These are phyloP conservation scores for Nerophis lumbriciformis DNA, from an alignment of 2,113 vertebrate species.

Conservation along the genomic window DNA sequence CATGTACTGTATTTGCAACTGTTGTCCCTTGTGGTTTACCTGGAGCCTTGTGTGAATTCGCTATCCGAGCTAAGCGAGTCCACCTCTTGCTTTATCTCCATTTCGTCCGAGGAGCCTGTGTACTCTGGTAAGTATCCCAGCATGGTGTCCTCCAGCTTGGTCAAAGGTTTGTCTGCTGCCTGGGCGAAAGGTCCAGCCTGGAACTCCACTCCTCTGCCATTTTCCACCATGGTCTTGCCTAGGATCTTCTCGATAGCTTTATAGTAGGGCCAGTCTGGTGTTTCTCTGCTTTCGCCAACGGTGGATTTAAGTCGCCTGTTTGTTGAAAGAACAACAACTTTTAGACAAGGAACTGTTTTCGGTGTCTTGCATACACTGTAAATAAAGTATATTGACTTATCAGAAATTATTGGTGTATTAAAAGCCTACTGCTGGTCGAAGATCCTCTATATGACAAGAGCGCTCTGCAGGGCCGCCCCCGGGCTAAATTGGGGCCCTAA, in stretches of 20 bases:
- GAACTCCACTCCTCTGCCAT: slow-evolving; percentile 76
- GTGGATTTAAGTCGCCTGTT: slow-evolving; percentile 89
- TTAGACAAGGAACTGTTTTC: too few species aligned
- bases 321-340: slow-evolving; percentile 19
- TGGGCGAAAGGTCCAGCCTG: slow-evolving; percentile 81
- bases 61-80: slow-evolving; percentile 70
- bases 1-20: background rate
- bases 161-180: slow-evolving; percentile 75
- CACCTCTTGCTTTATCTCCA: slow-evolving; percentile 81
- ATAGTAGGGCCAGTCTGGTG: slow-evolving; percentile 93
- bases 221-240: slow-evolving; percentile 84
- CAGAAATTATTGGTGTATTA: too few species aligned
- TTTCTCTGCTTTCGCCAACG: slow-evolving; percentile 73
- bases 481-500: too few species aligned
- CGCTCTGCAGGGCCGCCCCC: too few species aligned
- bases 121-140: slow-evolving; percentile 88
- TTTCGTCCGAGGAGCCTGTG: slow-evolving; percentile 91
- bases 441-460: too few species aligned
- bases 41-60: slow-evolving; percentile 64
- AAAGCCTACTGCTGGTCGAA: too few species aligned
- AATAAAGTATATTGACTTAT: too few species aligned
- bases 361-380: too few species aligned
- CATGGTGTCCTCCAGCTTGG: slow-evolving; percentile 77
- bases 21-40: slow-evolving; percentile 45
- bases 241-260: slow-evolving; percentile 93